Evolutionary conservation across 2,113 vertebrate genomes (phyloP).

Genomic region (Mobula birostris): DNA sequence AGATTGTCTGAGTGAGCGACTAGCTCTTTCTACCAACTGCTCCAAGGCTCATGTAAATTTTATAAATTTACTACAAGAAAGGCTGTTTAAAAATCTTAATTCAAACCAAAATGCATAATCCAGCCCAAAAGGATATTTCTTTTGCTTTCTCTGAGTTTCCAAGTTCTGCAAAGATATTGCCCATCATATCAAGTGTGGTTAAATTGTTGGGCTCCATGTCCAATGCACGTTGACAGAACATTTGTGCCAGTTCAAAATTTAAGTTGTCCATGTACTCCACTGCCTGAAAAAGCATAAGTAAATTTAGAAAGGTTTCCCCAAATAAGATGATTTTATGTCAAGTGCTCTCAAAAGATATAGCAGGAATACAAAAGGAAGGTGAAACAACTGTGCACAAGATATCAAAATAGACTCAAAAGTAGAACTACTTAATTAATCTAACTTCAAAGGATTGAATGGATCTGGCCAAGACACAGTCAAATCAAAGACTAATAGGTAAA

Average conservation of each 20-base stretch:
- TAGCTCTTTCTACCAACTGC: not conserved
- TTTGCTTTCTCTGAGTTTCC: slow-evolving; percentile 62
- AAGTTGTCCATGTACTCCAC: slow-evolving; percentile 67
- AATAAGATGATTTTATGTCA: not conserved
- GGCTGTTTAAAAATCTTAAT: not conserved
- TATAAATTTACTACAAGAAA: not conserved
- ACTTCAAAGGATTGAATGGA: too few relatives aligned
- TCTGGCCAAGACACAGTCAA: too few relatives aligned
- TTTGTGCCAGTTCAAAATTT: slow-evolving; percentile 64
- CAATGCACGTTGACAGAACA: slow-evolving; percentile 67
- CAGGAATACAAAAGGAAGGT: not conserved
- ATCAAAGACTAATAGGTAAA: too few relatives aligned
- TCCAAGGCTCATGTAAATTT: not conserved
- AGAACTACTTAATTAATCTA: too few relatives aligned
- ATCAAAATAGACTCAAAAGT: not conserved
- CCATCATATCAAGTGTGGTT: slow-evolving; percentile 61
- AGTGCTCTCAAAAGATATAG: not conserved
- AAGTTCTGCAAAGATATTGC: slow-evolving; percentile 65
- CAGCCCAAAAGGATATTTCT: slow-evolving; percentile 62
- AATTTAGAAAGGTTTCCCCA: not conserved
- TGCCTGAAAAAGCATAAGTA: slow-evolving; percentile 48
- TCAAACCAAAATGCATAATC: not conserved
- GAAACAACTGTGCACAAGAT: too few relatives aligned
- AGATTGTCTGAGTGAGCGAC: too few relatives aligned
- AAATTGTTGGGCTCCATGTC: slow-evolving; percentile 62